Conservation (phyloP, 2,797 vertebrate genomes). For the Paedocypris micromegethes region DNA sequence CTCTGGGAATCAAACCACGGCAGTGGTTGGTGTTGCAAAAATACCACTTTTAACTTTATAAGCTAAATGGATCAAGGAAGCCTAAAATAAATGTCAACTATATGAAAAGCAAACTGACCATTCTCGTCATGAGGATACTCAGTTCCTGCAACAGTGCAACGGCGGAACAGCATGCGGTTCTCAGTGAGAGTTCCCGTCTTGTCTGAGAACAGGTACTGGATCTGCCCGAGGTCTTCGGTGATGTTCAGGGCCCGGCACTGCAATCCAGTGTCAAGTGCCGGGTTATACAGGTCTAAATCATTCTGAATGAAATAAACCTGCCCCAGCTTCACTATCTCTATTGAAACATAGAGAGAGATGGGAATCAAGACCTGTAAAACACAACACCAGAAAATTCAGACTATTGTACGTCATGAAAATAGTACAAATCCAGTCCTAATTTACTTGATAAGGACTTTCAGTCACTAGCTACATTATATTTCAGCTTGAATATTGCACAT, state of each 20-base stretch:
- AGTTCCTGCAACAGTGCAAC: slow-evolving; percentile 85
- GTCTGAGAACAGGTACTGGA: slow-evolving; percentile 92
- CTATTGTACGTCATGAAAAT: too few relatives aligned
- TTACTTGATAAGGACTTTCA: too few relatives aligned
- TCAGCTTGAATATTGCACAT: too few relatives aligned
- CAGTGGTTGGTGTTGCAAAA: too few relatives aligned
- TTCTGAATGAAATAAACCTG: slow-evolving; percentile 93
- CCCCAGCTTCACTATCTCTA: slow-evolving; percentile 93
- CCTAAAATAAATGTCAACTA: too few relatives aligned
- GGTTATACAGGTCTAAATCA: slow-evolving; percentile 84
- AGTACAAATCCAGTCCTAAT: too few relatives aligned
- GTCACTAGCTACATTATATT: too few relatives aligned
- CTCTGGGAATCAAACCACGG: too few relatives aligned
- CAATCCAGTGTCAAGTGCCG: slow-evolving; percentile 75
- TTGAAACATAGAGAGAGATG: slow-evolving; percentile 92
- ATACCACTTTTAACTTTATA: too few relatives aligned
- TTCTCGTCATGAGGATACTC: slow-evolving; percentile 91
- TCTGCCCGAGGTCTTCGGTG: slow-evolving; percentile 90
- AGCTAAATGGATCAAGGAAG: too few relatives aligned
- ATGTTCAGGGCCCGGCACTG: slow-evolving; percentile 92
- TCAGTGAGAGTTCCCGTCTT: slow-evolving; percentile 97
- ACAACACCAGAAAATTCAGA: not conserved
- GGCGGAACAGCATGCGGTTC: slow-evolving; percentile 95
- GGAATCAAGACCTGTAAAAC: slow-evolving; percentile 87
- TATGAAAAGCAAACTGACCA: slow-evolving; percentile 63